phyloP scores from a whole-genome alignment of 2,113 vertebrate species.

The Ameiurus melas region DNA sequence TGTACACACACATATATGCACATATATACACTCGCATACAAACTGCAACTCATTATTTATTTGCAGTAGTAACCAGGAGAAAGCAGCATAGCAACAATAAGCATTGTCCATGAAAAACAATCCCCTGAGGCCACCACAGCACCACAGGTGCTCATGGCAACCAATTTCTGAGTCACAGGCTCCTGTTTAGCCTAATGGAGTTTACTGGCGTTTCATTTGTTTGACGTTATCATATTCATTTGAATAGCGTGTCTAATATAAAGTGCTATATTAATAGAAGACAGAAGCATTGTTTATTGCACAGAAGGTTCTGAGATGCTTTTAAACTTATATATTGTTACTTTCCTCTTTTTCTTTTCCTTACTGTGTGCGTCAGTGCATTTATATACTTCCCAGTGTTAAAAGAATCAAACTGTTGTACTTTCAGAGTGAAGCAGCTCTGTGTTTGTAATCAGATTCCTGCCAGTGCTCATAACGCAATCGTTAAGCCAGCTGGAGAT shows the following conservation, averaged over 20 bases:
- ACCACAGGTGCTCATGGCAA: slow-evolving; percentile 53
- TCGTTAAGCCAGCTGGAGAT: slow-evolving; percentile 55
- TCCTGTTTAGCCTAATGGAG: slow-evolving; percentile 22
- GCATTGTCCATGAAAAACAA: slow-evolving; percentile 58
- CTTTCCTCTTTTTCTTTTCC: background rate
- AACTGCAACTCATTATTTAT: slow-evolving; percentile 46
- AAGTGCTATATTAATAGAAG: background rate
- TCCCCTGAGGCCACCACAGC: slow-evolving; percentile 52
- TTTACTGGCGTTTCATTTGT: slow-evolving; percentile 24
- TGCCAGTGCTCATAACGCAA: slow-evolving; percentile 50
- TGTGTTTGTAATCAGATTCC: slow-evolving; percentile 42
- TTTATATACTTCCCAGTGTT: background rate
- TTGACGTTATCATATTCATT: slow-evolving; percentile 15
- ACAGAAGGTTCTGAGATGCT: background rate
- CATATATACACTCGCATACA: slow-evolving; percentile 8
- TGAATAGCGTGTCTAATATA: background rate
- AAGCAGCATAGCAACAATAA: slow-evolving; percentile 52
- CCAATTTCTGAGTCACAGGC: slow-evolving; percentile 35
- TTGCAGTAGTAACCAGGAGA: slow-evolving; percentile 23
- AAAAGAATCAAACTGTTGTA: background rate
- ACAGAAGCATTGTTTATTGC: no score
- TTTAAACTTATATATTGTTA: background rate
- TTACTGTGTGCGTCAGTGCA: no score
- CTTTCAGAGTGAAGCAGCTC: background rate
- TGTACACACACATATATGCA: background rate